Conservation (phyloP, 2,797 vertebrate species). For the Hyperoplus immaculatus region DNA sequence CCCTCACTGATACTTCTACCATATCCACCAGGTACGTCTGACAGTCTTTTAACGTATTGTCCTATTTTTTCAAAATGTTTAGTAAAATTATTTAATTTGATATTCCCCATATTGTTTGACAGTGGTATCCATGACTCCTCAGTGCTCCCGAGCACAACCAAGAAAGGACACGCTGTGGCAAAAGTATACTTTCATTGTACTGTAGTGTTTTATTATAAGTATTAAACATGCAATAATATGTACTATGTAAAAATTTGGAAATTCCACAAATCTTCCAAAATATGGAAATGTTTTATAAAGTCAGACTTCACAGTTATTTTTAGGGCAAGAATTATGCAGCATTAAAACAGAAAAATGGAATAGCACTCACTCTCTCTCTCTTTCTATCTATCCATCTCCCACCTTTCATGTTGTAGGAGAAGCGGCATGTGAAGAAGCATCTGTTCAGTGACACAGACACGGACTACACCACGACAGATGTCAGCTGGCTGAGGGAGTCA, state of each 20-base stretch:
- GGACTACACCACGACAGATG: constrained; percentile 84
- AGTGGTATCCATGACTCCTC: constrained; percentile 59
- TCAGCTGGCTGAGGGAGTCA: constrained; percentile 91
- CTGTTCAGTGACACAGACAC: constrained; percentile 94
- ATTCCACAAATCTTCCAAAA: background rate
- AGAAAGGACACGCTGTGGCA: constrained; percentile 51
- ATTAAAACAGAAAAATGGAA: background rate
- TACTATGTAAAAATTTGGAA: background rate
- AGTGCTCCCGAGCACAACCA: constrained; percentile 41
- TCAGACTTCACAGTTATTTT: background rate
- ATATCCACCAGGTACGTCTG: constrained; percentile 71
- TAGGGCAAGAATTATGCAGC: background rate
- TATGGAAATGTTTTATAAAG: background rate
- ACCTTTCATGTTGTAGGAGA: constrained; percentile 51
- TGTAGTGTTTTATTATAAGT: background rate
- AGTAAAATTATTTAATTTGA: background rate
- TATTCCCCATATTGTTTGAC: constrained; percentile 35
- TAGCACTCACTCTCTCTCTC: background rate
- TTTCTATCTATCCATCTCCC: background rate
- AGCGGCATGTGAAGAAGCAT: constrained; percentile 83
- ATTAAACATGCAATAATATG: background rate
- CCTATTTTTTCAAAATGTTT: too few relatives aligned
- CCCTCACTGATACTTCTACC: constrained; percentile 41
- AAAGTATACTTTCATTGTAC: constrained; percentile 71
- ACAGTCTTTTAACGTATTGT: background rate